Percentiles rank a stretch among this genome's conserved stretches.
Evolutionary conservation across 2,888 invertebrate genomes (phyloP).

Genomic region (Norana najaformis): DNA sequence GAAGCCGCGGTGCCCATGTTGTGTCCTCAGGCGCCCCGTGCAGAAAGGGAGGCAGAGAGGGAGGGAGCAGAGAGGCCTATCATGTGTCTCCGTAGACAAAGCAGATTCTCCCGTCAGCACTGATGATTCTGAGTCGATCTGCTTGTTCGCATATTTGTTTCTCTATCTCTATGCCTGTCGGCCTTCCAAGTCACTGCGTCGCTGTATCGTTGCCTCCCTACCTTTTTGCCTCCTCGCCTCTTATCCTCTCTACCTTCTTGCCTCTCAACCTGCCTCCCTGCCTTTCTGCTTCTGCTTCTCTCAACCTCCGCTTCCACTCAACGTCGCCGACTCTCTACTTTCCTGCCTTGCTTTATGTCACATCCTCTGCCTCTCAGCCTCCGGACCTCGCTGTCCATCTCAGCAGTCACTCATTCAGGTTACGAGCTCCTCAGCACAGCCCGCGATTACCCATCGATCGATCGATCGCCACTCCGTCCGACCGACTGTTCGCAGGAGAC

Average conservation of each 20-base stretch:
- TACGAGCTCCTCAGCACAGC: neutral
- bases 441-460: neutral
- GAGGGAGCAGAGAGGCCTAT: neutral
- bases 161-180: neutral
- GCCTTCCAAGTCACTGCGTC: neutral
- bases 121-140: neutral
- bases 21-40: neutral
- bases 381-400: neutral
- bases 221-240: neutral
- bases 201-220: neutral
- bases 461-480: neutral
- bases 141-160: neutral
- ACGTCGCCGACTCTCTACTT: neutral
- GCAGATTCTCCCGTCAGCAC: neutral
- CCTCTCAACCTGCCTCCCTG: neutral
- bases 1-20: neutral
- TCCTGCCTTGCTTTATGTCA: neutral
- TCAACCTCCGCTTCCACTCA: neutral
- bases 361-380: neutral
- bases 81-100: neutral
- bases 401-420: neutral
- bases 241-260: neutral
- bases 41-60: neutral
- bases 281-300: neutral
- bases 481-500: neutral